Base-by-base conservation (phyloP, 2,113 vertebrate species). In the Etheostoma cragini region DNA sequence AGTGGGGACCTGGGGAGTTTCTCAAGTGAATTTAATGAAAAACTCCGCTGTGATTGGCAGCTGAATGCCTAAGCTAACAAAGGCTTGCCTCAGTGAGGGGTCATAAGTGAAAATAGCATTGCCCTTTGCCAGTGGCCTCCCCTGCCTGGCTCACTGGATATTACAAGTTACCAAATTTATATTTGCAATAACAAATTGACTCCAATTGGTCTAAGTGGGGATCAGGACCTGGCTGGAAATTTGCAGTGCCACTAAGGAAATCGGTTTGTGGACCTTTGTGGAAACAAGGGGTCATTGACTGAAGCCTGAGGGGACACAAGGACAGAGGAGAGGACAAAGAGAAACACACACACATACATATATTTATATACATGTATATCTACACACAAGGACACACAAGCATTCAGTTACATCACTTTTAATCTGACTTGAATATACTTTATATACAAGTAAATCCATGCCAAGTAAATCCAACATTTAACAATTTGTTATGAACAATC, bases 141-240 rank as follows among this genome's bases (percentile, higher is more conserved):
- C 92, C 75, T 92, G 92, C 87, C 90, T 86, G 86, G 87, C 90
- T 89, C 91, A 89, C 88, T 94, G 93, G 92, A 95, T 95, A 94
- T 95, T 95, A 95, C 93, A 93, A 93, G 88, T 95, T 92, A 93
- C 91, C 93, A 95, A 95, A 95, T 94, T 91, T 94, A 94, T 96
- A 94, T 95, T 96, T 96, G 92, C 91, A 95, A 95, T 93, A 95
- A 94, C 95, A 95, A 95, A 96, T 96, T 96, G 95, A 94, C 91
- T 93, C 91, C 93, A 95, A 96, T 95, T 90, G 94, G 92, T 88
- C 91, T 95, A 95, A 94, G 92, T 94, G 90, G 91, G 89, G 94
- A 94, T 95, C 91, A 94, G 81, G 92, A 94, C 95, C 91, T 65
- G 78, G 88, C 85, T 89, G 87, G 89, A 93, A 87, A 93, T 94